Conservation (phyloP, 2,797 vertebrate genomes). For the Fringilla coelebs region DNA sequence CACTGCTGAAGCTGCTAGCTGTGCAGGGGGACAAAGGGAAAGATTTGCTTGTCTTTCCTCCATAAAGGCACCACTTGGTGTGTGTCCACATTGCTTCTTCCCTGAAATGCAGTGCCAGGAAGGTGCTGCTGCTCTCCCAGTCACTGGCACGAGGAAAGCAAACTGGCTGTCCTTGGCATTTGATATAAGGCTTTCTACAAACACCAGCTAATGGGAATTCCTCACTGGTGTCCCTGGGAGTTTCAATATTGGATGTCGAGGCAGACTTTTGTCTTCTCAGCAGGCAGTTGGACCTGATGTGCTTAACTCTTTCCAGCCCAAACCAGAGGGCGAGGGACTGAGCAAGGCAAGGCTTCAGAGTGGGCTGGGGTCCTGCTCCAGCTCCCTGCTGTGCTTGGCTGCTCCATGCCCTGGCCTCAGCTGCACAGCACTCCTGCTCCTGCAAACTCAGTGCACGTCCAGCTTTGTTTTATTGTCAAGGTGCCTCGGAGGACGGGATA, state of each 20-base stretch:
- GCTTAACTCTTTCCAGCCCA: conserved; percentile 36
- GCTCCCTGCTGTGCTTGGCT: neutral
- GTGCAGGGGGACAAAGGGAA: neutral
- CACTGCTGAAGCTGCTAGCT: neutral
- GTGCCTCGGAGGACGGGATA: neutral
- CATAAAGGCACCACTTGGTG: neutral
- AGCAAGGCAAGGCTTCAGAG: neutral
- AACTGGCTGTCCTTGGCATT: neutral
- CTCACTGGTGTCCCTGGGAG: conserved; percentile 62
- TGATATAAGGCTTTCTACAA: conserved; percentile 53
- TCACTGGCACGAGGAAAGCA: neutral
- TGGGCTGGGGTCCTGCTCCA: neutral
- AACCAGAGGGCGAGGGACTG: neutral
- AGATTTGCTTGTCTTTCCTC: neutral
- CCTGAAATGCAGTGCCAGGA: neutral
- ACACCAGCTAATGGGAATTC: conserved; percentile 67
- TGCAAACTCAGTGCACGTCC: neutral
- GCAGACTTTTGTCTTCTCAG: conserved; percentile 59
- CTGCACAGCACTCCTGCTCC: neutral
- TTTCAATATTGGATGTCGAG: conserved; percentile 62
- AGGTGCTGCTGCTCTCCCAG: conserved; percentile 5
- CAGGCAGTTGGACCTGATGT: conserved; percentile 2
- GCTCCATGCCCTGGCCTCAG: neutral
- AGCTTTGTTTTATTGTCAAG: neutral
- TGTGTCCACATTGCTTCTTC: accelerated